Base-by-base conservation (phyloP, 1,140 invertebrate genomes). In the Aradophagus sp. region DNA sequence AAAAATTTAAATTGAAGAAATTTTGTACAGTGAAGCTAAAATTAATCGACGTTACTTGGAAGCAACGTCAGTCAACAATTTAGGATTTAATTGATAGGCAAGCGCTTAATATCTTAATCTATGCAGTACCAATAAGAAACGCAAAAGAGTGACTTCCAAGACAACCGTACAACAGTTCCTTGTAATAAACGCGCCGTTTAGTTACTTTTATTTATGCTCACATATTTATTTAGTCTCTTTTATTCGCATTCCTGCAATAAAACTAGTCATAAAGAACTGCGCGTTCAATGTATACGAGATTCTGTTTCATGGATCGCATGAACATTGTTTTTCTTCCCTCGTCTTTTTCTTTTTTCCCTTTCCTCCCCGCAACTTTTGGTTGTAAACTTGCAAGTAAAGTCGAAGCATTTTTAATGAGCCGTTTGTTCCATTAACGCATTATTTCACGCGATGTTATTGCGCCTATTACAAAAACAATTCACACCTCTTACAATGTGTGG, bases 201-300 rank as follows among this genome's bases (percentile, higher is more conserved):
- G 47, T 65, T 65, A 65, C 53, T 71, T 65, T 71, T 71, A 65
- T 71, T 61, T 61, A 68, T 53, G 59, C 56, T 71, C 68, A 62
- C 59, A 65, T 63, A 72, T 72, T 72, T 72, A 72, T 72, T 72
- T 72, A 66, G 61, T 62, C 61, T 66, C 50, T 72, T 72, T 72
- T 72, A 72, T 66, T 71, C 52, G 67, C 67, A 71, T 71, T 71
- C 67, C 59, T 44, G 53, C 67, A 65, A 71, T 71, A 71, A 63
- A 71, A 58, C 67, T 71, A 71, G 67, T 66, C 61, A 56, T 65
- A 71, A 71, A 71, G 48, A 48, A 55, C 39, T 31, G 41, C 41
- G 47, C 55, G 50, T 55, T 71, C 55, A 65, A 61, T 61, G 68
- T 71, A 65, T 50, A 38, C 53, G 34, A 63, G 53, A 45, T 59